Evolutionary conservation across 2,797 vertebrate species (phyloP), one percentile per base, ranked within the genome.

Genomic region (Cetoscarus ocellatus): DNA sequence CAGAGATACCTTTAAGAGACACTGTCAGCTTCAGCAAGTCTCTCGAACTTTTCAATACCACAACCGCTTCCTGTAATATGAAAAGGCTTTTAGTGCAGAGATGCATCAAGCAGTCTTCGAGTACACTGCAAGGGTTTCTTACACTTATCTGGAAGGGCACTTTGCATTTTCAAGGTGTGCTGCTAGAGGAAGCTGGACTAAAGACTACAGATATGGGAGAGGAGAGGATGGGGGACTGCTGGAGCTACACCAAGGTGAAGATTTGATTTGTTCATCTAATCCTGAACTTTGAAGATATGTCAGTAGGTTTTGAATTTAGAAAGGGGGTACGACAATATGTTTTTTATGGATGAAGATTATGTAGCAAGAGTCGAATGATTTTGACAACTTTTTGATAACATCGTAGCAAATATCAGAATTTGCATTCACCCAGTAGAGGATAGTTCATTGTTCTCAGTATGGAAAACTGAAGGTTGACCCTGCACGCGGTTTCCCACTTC

Each of bases 151-250:
- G 2, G 18, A 38, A 15, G 8, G 49, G 54, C 18, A 2, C 42
- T 52, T 47, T 3, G 38, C 14, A 40, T 19, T 51, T 59, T 59
- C 7, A 53, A 36, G 38, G 40, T 51, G 40, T 65, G 3, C 9
- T 40, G 35, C 54, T 7, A 39, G 19, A 47, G 7, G 55, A 61
- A 49, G 42, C 59, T 45, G 45, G 61, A 63, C 10, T 63, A 38
- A 43, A 48, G 57, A 77, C 35, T 62, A 53, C 77, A 78, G 88
- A 88, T 44, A 94, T 94, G 93, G 66, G 91, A 10, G 93, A 94
- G 47, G 93, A 92, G 62, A 94, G 77, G 81, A 95, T 95, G 93
- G 94, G 94, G 36, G 81, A 64, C 72, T 95, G 94, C 70, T 94
- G 90, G 90, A 94, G 90, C 80, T 1, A 75, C 73, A 92, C 77